Evolutionary conservation across 2,888 invertebrate species (phyloP).

Genomic region (Exephanes ischioxanthus): DNA sequence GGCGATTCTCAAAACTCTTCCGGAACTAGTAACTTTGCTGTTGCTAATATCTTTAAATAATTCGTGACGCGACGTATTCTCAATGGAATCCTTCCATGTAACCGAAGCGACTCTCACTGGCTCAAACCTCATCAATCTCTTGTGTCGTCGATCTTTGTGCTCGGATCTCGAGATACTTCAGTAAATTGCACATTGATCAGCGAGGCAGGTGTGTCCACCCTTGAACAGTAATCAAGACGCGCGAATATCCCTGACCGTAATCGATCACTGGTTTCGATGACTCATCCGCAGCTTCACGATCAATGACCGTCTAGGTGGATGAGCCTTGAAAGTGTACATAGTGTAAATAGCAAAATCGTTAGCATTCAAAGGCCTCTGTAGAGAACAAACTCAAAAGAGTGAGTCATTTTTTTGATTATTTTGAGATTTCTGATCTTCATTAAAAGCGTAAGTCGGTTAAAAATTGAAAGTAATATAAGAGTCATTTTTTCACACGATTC

Average conservation of each 20-base stretch:
- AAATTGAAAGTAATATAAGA: too few species aligned
- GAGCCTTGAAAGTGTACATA: too few species aligned
- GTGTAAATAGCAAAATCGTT: too few species aligned
- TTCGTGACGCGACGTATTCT: background rate
- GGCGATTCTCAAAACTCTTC: background rate
- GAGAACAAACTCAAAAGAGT: too few species aligned
- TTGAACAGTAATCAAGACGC: conserved; percentile 50
- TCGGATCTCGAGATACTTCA: conserved; percentile 2
- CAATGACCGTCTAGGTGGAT: background rate
- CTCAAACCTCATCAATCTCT: conserved; percentile 17
- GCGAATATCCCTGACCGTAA: conserved; percentile 66
- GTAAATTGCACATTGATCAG: background rate
- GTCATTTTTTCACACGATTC: too few species aligned
- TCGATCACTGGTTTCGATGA: conserved; percentile 51
- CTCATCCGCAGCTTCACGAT: conserved; percentile 46
- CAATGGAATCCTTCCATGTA: background rate
- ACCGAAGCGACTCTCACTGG: conserved; percentile 40
- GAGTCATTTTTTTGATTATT: too few species aligned
- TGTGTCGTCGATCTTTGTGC: conserved; percentile 11
- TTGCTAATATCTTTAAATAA: background rate
- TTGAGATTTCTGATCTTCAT: background rate
- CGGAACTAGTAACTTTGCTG: background rate
- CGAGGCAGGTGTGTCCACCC: conserved; percentile 13
- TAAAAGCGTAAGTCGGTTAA: background rate
- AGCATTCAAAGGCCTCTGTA: too few species aligned